phyloP scores from a whole-genome alignment of 2,888 invertebrate species.

The Leptopilina syphax region DNA sequence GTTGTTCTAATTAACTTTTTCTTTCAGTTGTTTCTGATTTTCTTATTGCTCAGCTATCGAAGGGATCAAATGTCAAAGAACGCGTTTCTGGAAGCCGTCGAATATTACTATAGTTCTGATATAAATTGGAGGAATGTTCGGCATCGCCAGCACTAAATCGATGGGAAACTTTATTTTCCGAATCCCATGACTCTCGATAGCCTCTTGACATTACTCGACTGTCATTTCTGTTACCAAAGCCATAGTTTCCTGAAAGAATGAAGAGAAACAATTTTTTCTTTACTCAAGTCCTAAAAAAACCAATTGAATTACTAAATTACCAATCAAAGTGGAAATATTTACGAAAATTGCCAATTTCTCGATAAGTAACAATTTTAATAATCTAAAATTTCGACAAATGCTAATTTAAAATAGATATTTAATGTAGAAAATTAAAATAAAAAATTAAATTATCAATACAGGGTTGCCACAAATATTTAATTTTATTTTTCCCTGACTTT shows the following conservation, averaged over 20 bases:
- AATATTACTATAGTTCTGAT: slow-evolving; percentile 78
- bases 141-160: slow-evolving; percentile 85
- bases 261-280: not conserved
- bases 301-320: too few species aligned
- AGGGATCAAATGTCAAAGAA: slow-evolving; percentile 80
- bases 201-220: slow-evolving; percentile 57
- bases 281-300: not conserved
- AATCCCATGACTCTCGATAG: slow-evolving; percentile 65
- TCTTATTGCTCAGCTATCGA: slow-evolving; percentile 75
- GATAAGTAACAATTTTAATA: too few species aligned
- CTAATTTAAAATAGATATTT: too few species aligned
- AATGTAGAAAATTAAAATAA: too few species aligned
- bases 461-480: too few species aligned
- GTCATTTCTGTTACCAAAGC: slow-evolving; percentile 67
- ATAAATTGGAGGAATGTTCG: slow-evolving; percentile 79
- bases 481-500: too few species aligned
- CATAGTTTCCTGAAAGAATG: slow-evolving; percentile 67
- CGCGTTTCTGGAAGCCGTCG: slow-evolving; percentile 82
- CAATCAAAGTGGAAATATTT: too few species aligned
- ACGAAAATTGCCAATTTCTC: too few species aligned
- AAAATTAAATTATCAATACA: too few species aligned
- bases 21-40: not conserved
- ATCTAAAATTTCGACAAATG: too few species aligned
- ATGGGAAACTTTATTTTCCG: slow-evolving; percentile 74
- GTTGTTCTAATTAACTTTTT: not conserved